Evolutionary conservation across 2,797 vertebrate genomes (phyloP).

Genomic region (Cuniculus paca): DNA sequence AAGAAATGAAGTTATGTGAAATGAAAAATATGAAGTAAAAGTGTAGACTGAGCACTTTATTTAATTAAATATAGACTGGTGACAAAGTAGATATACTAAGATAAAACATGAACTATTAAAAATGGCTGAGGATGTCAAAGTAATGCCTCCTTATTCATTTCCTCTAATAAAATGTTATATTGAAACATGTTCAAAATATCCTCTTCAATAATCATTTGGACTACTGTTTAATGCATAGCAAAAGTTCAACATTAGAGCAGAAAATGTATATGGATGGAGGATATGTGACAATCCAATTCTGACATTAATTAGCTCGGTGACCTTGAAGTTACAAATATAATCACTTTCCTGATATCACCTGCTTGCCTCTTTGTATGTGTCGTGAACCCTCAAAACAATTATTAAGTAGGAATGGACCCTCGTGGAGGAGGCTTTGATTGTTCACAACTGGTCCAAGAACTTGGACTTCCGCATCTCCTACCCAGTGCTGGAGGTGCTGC

Average conservation of each 20-base stretch:
- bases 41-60: not conserved
- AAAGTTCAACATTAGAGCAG: not conserved
- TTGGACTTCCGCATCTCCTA: accelerated
- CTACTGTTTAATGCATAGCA: not conserved
- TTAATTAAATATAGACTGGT: conserved; percentile 25
- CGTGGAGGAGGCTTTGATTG: not conserved
- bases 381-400: not conserved
- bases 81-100: not conserved
- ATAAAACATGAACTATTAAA: not conserved
- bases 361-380: not conserved
- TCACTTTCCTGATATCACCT: not conserved
- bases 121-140: not conserved
- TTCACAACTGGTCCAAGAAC: not conserved
- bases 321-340: conserved; percentile 6
- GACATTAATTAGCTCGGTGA: not conserved
- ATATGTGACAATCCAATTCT: not conserved
- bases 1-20: conserved; percentile 27
- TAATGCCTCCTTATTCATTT: not conserved
- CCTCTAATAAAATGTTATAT: not conserved
- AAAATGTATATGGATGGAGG: not conserved
- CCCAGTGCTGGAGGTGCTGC: not conserved
- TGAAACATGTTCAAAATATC: not conserved
- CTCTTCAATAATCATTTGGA: not conserved
- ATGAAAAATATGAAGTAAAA: conserved; percentile 22
- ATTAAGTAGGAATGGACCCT: not conserved